These are phyloP conservation scores for Ditylenchus weischeri DNA, from an alignment of 2,888 invertebrate genomes.

Conservation along the genomic window DNA sequence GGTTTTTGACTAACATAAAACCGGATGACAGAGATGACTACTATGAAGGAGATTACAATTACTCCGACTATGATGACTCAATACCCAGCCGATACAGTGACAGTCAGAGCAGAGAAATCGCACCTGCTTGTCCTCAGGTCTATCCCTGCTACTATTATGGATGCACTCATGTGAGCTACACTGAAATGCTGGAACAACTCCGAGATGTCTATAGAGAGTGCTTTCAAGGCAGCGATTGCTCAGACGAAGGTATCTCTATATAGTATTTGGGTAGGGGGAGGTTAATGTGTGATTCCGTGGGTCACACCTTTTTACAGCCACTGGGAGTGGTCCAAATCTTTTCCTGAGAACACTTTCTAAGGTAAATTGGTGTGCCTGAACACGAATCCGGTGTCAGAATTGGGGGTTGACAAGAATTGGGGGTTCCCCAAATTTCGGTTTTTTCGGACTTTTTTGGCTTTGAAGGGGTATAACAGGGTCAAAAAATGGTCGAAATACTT, in stretches of 20 bases:
- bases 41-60: slow-evolving; percentile 4
- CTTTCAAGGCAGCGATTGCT: background rate
- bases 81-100: background rate
- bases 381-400: too few species aligned
- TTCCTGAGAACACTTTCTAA: too few species aligned
- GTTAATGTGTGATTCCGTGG: too few species aligned
- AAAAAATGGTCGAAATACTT: too few species aligned
- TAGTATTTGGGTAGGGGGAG: too few species aligned
- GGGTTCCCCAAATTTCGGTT: too few species aligned
- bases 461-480: too few species aligned
- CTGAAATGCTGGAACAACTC: background rate
- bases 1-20: background rate
- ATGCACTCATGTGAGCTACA: background rate
- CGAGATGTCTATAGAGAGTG: background rate
- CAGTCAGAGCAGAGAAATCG: background rate
- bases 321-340: too few species aligned
- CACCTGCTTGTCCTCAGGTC: background rate
- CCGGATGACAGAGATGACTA: slow-evolving; percentile 9
- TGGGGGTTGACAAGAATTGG: too few species aligned
- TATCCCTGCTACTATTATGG: background rate
- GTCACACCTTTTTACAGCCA: too few species aligned
- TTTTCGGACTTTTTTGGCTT: too few species aligned
- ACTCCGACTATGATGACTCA: slow-evolving; percentile 4
- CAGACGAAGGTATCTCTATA: background rate
- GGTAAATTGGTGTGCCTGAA: too few species aligned